Evolutionary conservation across 2,797 vertebrate species (phyloP).

Genomic region (Naso thynnoides): DNA sequence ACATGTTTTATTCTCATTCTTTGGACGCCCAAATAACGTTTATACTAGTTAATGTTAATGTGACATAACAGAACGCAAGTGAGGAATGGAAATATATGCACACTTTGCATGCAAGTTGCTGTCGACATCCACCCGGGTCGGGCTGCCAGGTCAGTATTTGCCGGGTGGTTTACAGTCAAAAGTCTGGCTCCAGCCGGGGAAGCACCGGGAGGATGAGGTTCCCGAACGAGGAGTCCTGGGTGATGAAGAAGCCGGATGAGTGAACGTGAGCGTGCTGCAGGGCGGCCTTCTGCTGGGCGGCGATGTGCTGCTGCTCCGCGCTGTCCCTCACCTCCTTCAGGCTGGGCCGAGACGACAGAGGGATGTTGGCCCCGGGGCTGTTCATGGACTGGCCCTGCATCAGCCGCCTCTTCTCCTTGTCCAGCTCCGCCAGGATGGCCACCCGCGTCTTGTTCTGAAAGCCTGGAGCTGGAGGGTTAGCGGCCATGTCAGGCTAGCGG

Average conservation of each 20-base stretch:
- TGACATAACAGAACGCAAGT: too few relatives aligned
- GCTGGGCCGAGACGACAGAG: conserved; percentile 87
- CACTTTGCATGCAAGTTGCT: background rate
- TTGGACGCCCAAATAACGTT: too few relatives aligned
- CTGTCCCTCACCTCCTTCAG: conserved; percentile 94
- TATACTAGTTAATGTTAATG: too few relatives aligned
- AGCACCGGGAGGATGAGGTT: conserved; percentile 98
- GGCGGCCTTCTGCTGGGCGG: conserved; percentile 97
- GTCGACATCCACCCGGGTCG: background rate
- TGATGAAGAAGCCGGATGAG: conserved; percentile 98
- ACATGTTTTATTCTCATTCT: conserved; percentile 5
- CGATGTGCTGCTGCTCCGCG: conserved; percentile 97
- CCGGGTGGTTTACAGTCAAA: conserved; percentile 31
- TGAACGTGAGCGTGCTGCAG: conserved; percentile 97
- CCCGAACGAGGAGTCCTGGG: conserved; percentile 97
- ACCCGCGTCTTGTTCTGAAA: conserved; percentile 96
- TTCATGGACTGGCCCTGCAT: conserved; percentile 93
- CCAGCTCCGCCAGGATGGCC: conserved; percentile 95
- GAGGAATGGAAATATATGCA: background rate
- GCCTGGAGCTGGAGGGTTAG: conserved; percentile 79
- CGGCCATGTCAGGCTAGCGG: conserved; percentile 53
- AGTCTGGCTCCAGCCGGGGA: conserved; percentile 92
- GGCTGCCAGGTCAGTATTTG: rapidly evolving
- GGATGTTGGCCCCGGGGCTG: conserved; percentile 93
- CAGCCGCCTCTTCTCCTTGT: conserved; percentile 96